Evolutionary conservation across 2,888 invertebrate genomes (phyloP), one percentile per base, ranked within the genome.

Genomic region (Keiferia lycopersicella): DNA sequence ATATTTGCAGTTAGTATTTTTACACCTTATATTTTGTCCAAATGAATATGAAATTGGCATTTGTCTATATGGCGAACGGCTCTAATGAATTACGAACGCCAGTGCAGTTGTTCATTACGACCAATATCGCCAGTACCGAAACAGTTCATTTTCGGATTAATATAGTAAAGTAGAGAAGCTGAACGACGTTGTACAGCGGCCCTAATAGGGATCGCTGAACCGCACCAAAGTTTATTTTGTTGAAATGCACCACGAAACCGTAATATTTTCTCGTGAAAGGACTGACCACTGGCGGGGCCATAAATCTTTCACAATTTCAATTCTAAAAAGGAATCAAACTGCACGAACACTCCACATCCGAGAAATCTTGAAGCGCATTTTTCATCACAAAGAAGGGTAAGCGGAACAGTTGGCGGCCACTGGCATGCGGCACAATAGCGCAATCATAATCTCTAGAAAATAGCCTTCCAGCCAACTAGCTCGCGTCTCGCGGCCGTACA

Each of bases 391-490:
- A 56, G 56, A 26, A 53, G 56, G 56, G 56, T 56, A 58, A 58
- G 39, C 58, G 18, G 58, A 16, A 20, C 58, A 20, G 58, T 58
- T 58, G 20, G 10, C 38, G 58, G 58, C 4, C 16, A 39, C 6
- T 26, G 30, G 56, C 20, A 26, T 18, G 58, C 58, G 57, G 11
- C 39, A 58, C 58, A 58, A 58, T 58, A 38, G 58, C 58, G 38
- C 58, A 58, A 58, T 58, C 58, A 58, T 58, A 58, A 58, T 58
- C 38, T 58, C 18, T 18, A 34, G 58, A 58, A 58, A 58, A 58
- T 58, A 18, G 34, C 58, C 58, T 39, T 58, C 58, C 58, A 58
- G n/a, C 34, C 58, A 58, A 39, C 58, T 58, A 18, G 38, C 58
- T 57, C 22, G 34, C 34, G 26, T 53, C 53, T 26, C 53, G 22